Evolutionary conservation across 2,113 vertebrate species (phyloP).

Genomic region (Erpornis zantholeuca): DNA sequence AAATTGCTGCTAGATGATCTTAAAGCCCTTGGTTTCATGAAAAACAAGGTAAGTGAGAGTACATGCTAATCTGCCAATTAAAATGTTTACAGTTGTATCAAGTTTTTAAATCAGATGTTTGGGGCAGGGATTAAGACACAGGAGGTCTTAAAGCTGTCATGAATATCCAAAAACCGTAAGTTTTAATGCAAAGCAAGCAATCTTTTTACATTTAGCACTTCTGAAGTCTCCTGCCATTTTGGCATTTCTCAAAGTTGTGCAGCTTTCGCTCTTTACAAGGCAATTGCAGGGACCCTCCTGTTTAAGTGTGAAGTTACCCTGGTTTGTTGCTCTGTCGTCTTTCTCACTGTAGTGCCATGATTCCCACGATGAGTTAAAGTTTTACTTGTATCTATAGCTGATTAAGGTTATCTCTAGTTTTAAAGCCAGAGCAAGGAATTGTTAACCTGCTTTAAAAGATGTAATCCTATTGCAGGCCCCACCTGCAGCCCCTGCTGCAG

Average conservation of each 20-base stretch:
- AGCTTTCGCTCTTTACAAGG: background rate
- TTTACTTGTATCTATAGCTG: background rate
- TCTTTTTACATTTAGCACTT: background rate
- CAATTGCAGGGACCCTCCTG: background rate
- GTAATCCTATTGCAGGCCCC: slow-evolving; percentile 65
- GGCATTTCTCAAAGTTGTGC: background rate
- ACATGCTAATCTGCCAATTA: background rate
- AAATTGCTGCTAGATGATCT: background rate
- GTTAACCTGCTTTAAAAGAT: background rate
- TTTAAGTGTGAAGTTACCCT: background rate
- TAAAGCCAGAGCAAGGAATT: background rate
- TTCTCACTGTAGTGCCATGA: background rate
- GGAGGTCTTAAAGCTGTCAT: background rate
- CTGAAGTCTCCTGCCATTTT: background rate
- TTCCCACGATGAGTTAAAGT: background rate
- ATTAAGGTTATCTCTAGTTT: background rate
- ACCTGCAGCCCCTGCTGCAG: slow-evolving; percentile 56
- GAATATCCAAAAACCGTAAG: background rate
- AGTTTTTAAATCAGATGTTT: background rate
- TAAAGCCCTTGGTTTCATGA: background rate
- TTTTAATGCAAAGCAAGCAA: background rate
- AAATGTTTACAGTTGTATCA: background rate
- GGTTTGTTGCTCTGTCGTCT: background rate
- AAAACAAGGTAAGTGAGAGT: background rate
- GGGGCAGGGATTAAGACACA: background rate